Conservation (phyloP, 2,113 vertebrate species). For the Embiotoca jacksoni region DNA sequence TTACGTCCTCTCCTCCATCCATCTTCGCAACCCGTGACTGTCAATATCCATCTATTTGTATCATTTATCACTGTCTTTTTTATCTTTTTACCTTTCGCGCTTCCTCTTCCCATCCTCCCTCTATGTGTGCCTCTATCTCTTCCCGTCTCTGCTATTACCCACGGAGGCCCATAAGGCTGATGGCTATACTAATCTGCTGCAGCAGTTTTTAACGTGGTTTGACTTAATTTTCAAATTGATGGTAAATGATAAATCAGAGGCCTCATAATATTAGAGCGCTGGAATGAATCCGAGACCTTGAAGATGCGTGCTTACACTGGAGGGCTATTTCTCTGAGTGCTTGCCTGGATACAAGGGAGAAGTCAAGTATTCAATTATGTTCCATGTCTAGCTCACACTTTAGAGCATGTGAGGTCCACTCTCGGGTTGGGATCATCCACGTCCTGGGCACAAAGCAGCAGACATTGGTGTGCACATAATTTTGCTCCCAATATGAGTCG, state of each 20-base stretch:
- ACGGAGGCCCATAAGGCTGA: conserved; percentile 27
- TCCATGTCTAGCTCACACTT: not conserved
- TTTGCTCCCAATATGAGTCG: conserved; percentile 7
- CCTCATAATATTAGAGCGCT: conserved; percentile 30
- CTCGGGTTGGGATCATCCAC: conserved; percentile 10
- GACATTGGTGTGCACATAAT: not conserved
- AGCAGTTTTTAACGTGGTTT: conserved; percentile 51
- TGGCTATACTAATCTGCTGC: conserved; percentile 60
- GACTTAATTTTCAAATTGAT: conserved; percentile 65
- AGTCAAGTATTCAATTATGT: conserved; percentile 40
- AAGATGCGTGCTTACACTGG: conserved; percentile 15
- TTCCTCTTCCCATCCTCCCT: not conserved
- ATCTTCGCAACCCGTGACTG: conserved; percentile 13
- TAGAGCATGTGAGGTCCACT: conserved; percentile 6
- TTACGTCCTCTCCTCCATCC: conserved; percentile 13
- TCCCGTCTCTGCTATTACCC: conserved; percentile 25
- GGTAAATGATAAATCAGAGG: conserved; percentile 70
- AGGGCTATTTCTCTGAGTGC: conserved; percentile 12
- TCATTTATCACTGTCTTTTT: conserved; percentile 16
- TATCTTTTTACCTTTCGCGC: not conserved
- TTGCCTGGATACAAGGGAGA: conserved; percentile 12
- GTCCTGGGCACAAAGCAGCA: not conserved
- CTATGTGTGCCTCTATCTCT: conserved; percentile 12
- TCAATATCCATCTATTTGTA: conserved; percentile 44
- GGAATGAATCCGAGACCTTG: conserved; percentile 40